Base-by-base conservation (phyloP, 2,888 invertebrate genomes). In the Synergus gifuensis region DNA sequence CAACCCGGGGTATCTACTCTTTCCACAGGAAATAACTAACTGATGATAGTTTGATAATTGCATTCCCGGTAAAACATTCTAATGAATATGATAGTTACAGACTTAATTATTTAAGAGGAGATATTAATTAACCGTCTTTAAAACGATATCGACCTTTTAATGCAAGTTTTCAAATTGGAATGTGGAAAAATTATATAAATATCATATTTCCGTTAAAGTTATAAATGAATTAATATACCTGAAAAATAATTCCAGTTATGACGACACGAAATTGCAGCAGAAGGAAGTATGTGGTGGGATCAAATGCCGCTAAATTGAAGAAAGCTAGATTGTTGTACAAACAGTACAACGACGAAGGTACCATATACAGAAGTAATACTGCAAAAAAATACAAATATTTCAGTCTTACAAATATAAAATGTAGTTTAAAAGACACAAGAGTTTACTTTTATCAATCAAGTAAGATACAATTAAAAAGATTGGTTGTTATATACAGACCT, bases 291-390 rank as follows among this genome's bases (percentile, higher is more conserved):
- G 98, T 98, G 0, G 98, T 98, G 0, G 98, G 98, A 92, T 98
- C 98, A 93, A 98, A 98, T 78, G 95, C 95, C 14, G 97, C 96
- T 87, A 98, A 94, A 93, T 98, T 98, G 77, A 97, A 94, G 93
- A 98, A 98, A 46, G 98, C 95, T 88, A 99, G 94, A 93, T 98
- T 98, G 91, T 99, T 98, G 93, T 98, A 98, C 77, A 98, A 93
- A 88, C 98, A 98, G 91, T 99, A 99, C 78, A 98, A 93, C 88
- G 97, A 94, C 0, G 98, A 96, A 63, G 98, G 98, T 83, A 98
- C 95, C 93, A 98, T 96, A 91, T 99, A 98, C 66, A 97, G 91
- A 78, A 96, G 91, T 85, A 98, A 92, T 67, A 98, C 97, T 97
- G 93, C 28, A 85, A 95, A 88, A 88, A 86, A 85, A 79, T 83